Percentiles rank a stretch among this genome's conserved stretches.
Evolutionary conservation across 1,140 invertebrate genomes (phyloP).

Genomic region (Geopemphigus sp.): DNA sequence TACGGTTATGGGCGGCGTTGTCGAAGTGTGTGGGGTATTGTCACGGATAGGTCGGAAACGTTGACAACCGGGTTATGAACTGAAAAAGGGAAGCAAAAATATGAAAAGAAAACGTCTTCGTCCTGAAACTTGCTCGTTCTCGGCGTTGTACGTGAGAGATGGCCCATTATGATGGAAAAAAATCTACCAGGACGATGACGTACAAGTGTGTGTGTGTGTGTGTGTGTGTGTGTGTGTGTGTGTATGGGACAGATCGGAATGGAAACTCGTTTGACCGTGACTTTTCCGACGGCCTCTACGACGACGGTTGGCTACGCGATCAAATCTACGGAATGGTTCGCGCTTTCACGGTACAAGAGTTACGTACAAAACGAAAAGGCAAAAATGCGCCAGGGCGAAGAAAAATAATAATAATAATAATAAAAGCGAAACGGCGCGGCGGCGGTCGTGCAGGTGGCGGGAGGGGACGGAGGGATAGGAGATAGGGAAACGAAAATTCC

Average conservation of each 20-base stretch:
- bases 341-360: slow-evolving; percentile 27
- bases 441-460: no score
- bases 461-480: background rate
- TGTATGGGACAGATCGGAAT: background rate
- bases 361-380: slow-evolving; percentile 15
- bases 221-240: no score
- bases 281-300: background rate
- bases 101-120: background rate
- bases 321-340: slow-evolving; percentile 12
- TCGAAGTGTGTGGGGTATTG: background rate
- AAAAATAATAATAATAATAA: slow-evolving; percentile 22
- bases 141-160: background rate
- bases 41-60: no score
- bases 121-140: background rate
- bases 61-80: no score
- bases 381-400: background rate
- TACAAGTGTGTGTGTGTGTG: background rate
- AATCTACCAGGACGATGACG: background rate
- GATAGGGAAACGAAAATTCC: background rate
- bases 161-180: background rate
- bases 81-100: no score
- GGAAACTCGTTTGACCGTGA: slow-evolving; percentile 24
- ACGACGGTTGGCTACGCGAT: background rate
- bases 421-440: background rate
- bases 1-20: background rate